Base-by-base conservation (phyloP, 2,113 vertebrate genomes). In the Cricetomys ansorgei region DNA sequence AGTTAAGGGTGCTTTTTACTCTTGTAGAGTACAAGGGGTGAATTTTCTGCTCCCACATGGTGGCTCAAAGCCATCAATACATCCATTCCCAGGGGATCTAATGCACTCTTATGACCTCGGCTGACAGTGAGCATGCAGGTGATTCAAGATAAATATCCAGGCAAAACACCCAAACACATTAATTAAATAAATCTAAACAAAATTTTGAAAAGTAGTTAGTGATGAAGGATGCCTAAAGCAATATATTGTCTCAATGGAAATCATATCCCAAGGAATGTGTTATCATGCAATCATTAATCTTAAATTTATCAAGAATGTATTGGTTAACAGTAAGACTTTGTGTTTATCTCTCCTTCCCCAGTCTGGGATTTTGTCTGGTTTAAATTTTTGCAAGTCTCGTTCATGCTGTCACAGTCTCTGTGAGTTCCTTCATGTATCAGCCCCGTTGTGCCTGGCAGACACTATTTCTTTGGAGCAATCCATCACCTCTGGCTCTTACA, bases 271-370 rank as follows among this genome's bases (percentile, higher is more conserved):
- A 89, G 2, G 3, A 92, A 53, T 27, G 75, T 67, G 3, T 17
- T 88, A 75, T 13, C 21, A n/a, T 34, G 75, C 12, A 64, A 10
- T 73, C 59, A 94, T 37, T 89, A 91, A 73, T 65, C 21, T 86
- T 76, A 21, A 89, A 80, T 70, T 81, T 95, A 89, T 8, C 9
- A 75, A 88, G 86, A 92, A 85, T 84, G 6, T 81, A 81, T 59
- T 40, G 37, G 37, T 59, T 81, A 59, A 23, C 37, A 57, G 13
- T 81, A 2, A 21, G 25, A 81, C 37, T 59, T 59, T 27, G 12
- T 40, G 23, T 40, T 37, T 11, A 40, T 23, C 16, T 59, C 7
- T 3, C 37, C 50, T 81, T 57, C 37, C 57, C 7, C 53, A 55
- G 40, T 81, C 79, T 59, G 55, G 37, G 23, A 40, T 81, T 40